These are phyloP conservation scores for Sorex fumeus DNA, from an alignment of 2,113 vertebrate genomes.

Conservation along the genomic window DNA sequence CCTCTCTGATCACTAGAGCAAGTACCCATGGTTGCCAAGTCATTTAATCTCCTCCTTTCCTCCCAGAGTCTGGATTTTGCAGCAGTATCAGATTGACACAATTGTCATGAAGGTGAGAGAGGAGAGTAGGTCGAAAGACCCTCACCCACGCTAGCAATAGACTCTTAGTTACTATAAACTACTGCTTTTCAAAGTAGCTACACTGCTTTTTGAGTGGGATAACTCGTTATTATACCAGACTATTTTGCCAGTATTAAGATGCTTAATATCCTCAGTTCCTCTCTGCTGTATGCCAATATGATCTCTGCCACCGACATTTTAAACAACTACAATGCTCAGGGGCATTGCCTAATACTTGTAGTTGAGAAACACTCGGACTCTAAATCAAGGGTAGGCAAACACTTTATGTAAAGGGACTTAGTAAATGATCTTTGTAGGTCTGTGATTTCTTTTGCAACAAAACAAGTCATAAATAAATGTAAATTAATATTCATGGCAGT, in stretches of 20 bases:
- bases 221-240: constrained; percentile 23
- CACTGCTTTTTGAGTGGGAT: background rate
- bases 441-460: background rate
- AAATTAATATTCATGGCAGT: too few species aligned
- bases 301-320: background rate
- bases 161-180: constrained; percentile 7
- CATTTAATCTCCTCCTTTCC: constrained; percentile 40
- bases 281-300: background rate
- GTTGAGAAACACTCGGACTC: background rate
- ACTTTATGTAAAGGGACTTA: constrained; percentile 9
- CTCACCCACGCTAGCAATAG: background rate
- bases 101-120: background rate
- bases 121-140: background rate
- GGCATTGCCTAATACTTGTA: background rate
- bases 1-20: constrained; percentile 55
- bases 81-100: constrained; percentile 5
- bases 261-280: background rate
- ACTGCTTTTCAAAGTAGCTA: background rate
- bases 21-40: constrained; percentile 6
- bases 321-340: background rate
- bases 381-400: background rate
- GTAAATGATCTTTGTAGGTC: background rate
- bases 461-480: too few species aligned
- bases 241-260: constrained; percentile 1
- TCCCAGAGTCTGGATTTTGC: constrained; percentile 7